phyloP scores from a whole-genome alignment of 1,140 invertebrate genomes.

The Nasonia longicornis region DNA sequence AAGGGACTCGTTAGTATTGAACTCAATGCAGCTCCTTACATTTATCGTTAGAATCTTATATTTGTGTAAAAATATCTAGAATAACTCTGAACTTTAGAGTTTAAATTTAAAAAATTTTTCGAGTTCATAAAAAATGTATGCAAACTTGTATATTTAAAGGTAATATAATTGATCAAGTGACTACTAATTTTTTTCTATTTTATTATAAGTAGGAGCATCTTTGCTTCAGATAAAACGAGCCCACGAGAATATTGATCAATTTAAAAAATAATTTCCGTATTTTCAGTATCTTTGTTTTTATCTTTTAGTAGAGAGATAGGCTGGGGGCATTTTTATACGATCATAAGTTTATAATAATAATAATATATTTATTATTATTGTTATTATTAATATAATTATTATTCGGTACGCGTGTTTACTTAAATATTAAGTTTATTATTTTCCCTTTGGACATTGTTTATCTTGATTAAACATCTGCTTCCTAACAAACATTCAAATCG shows the following conservation, averaged over 20 bases:
- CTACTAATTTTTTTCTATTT: background rate
- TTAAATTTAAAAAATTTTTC: background rate
- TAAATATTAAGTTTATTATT: constrained; percentile 41
- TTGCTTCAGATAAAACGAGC: constrained; percentile 16
- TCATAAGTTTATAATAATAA: constrained; percentile 54
- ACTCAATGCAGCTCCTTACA: constrained; percentile 16
- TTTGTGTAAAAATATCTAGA: too few relatives aligned
- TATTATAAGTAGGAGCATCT: background rate
- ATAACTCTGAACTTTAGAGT: background rate
- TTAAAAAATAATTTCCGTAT: constrained; percentile 62
- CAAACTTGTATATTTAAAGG: background rate
- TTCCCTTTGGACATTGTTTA: constrained; percentile 41
- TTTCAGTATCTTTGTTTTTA: constrained; percentile 47
- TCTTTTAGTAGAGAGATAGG: constrained; percentile 63
- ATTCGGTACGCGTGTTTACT: constrained; percentile 29
- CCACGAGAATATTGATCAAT: constrained; percentile 53
- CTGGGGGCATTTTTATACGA: constrained; percentile 55
- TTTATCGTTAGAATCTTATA: background rate
- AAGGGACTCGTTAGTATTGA: background rate
- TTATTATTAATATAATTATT: constrained; percentile 45
- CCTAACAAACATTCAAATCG: constrained; percentile 27
- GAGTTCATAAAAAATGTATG: background rate
- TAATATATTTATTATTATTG: constrained; percentile 47
- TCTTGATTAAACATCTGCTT: constrained; percentile 32
- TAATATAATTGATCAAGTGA: background rate